Conservation (phyloP, 2,888 invertebrate species). For the Noctua janthe region DNA sequence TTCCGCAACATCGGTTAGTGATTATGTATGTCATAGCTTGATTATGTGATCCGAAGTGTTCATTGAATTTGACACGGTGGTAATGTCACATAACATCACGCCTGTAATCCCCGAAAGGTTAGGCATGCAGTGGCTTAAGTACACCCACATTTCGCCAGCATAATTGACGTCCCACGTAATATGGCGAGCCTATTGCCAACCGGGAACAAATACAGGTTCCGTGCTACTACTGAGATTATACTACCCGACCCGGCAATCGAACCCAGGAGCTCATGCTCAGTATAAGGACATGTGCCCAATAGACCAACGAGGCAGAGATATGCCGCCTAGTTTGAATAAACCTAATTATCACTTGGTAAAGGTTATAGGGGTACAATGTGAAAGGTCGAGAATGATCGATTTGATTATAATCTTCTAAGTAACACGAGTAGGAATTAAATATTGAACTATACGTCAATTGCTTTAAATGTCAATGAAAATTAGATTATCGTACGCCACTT, state of each 20-base stretch:
- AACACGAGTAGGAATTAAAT: not conserved
- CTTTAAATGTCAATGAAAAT: conserved; percentile 1
- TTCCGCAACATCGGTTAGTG: conserved; percentile 21
- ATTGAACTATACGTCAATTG: not conserved
- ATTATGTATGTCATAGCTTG: conserved; percentile 32
- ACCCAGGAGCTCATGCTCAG: not conserved
- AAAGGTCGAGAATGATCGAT: conserved; percentile 19
- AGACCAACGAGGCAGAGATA: not conserved
- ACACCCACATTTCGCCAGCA: not conserved
- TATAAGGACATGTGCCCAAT: not conserved
- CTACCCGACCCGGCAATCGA: not conserved
- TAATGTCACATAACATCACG: conserved; percentile 16
- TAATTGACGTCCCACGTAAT: not conserved
- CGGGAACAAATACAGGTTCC: not conserved
- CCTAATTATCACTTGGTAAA: conserved; percentile 4
- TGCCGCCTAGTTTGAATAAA: conserved; percentile 4
- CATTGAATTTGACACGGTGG: conserved; percentile 49
- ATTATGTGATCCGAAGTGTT: conserved; percentile 38
- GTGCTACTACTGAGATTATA: too few species aligned
- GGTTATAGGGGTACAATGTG: conserved; percentile 9
- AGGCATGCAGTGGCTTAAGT: not conserved
- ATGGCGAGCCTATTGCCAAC: not conserved
- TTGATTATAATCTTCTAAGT: conserved; percentile 9
- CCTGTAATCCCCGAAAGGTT: not conserved
- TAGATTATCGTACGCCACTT: not conserved